Percentiles rank a stretch among this genome's conserved stretches.
phyloP scores from a whole-genome alignment of 2,113 vertebrate genomes.

The Tupaia chinensis region DNA sequence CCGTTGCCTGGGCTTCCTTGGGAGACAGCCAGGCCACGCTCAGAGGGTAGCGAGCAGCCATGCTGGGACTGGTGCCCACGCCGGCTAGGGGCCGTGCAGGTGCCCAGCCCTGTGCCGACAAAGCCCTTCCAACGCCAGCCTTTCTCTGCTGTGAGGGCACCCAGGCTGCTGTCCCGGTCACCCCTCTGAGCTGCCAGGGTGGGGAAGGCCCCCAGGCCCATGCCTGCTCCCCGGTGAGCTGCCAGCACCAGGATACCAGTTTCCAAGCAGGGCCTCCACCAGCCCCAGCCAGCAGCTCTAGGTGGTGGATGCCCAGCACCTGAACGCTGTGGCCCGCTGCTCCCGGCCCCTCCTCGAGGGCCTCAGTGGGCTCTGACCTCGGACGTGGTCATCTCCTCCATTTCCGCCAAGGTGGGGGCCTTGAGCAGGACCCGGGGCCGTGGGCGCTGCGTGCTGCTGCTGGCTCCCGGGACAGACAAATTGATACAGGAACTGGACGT shows the following conservation, averaged over 20 bases:
- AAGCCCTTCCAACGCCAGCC: neutral
- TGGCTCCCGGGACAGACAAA: constrained; percentile 86
- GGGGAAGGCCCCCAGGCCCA: neutral
- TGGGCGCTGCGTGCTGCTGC: neutral
- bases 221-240: neutral
- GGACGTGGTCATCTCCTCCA: constrained; percentile 97
- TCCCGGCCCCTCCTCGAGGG: neutral
- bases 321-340: neutral
- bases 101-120: too few relatives aligned
- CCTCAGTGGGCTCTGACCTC: constrained; percentile 88
- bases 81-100: too few relatives aligned
- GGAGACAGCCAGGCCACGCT: too few relatives aligned
- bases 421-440: constrained; percentile 94
- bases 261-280: neutral
- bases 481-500: constrained; percentile 95
- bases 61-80: neutral
- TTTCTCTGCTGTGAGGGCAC: neutral
- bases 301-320: neutral
- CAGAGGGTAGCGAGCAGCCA: neutral
- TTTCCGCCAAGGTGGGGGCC: constrained; percentile 96
- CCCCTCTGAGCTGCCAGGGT: neutral
- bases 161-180: neutral
- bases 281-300: neutral
- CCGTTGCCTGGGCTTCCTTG: too few relatives aligned
- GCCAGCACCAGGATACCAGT: neutral